Evolutionary conservation across 1,140 invertebrate species (phyloP).

Genomic region (Diorhabda sublineata): DNA sequence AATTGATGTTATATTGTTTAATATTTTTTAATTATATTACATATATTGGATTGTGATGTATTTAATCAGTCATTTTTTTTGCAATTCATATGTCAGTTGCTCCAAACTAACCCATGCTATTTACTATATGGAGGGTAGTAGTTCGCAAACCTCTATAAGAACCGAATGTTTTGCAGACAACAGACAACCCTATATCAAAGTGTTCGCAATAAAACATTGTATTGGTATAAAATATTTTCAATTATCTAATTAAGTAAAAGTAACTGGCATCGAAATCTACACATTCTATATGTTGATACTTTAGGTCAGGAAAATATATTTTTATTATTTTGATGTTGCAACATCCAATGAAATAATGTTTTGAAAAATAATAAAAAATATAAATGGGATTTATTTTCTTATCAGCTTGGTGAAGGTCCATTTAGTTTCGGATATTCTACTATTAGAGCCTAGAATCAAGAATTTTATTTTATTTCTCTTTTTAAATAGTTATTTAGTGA

Average conservation of each 20-base stretch:
- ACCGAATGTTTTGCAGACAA: conserved; percentile 1
- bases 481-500: too few relatives aligned
- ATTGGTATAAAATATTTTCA: neutral
- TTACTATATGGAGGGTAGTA: neutral
- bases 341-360: neutral
- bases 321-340: too few relatives aligned
- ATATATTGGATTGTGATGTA: conserved; percentile 1
- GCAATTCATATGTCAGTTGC: neutral
- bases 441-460: too few relatives aligned
- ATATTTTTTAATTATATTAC: neutral
- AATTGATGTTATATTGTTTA: conserved; percentile 3
- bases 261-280: neutral
- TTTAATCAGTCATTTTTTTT: conserved; percentile 4
- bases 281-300: neutral
- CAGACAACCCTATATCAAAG: neutral
- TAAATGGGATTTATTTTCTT: neutral
- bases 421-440: neutral
- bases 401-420: neutral
- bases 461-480: too few relatives aligned
- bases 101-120: neutral
- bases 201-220: neutral
- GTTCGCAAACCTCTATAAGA: conserved; percentile 1
- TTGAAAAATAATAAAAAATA: neutral
- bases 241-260: neutral
- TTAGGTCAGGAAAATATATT: too few relatives aligned